phyloP scores from a whole-genome alignment of 1,140 invertebrate genomes.

The Ephestia elutella region DNA sequence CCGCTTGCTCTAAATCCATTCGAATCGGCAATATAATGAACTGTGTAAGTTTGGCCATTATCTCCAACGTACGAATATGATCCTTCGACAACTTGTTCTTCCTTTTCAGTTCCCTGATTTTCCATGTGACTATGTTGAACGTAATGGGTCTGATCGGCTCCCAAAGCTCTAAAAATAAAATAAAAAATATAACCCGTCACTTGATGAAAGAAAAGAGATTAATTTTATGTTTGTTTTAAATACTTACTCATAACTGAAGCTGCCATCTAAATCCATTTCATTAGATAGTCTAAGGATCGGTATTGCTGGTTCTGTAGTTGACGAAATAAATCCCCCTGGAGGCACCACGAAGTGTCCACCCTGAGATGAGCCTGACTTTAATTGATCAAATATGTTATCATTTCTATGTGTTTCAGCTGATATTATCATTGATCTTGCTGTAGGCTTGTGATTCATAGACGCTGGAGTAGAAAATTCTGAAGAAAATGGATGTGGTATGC shows the following conservation, averaged over 20 bases:
- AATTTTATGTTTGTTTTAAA: too few species aligned
- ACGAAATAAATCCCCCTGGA: conserved; percentile 40
- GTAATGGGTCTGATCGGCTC: conserved; percentile 71
- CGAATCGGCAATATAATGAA: conserved; percentile 75
- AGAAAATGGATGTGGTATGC: conserved; percentile 30
- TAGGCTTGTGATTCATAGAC: conserved; percentile 30
- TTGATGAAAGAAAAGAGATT: too few species aligned
- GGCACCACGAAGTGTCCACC: conserved; percentile 39
- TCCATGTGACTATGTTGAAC: conserved; percentile 74
- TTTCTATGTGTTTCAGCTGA: conserved; percentile 43
- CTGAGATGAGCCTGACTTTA: conserved; percentile 40
- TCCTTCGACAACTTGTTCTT: conserved; percentile 76
- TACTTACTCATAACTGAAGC: conserved; percentile 69
- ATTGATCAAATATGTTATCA: conserved; percentile 40
- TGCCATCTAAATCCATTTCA: conserved; percentile 73
- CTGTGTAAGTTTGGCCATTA: conserved; percentile 74
- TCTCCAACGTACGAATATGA: conserved; percentile 77
- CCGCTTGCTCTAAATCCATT: conserved; percentile 75
- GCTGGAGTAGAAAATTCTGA: conserved; percentile 20
- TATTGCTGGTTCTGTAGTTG: conserved; percentile 64
- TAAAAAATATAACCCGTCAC: not conserved
- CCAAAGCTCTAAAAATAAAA: conserved; percentile 56
- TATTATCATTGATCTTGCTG: conserved; percentile 47
- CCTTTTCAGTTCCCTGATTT: conserved; percentile 72
- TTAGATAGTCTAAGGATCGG: conserved; percentile 67